phyloP scores from a whole-genome alignment of 2,797 vertebrate species.

The Knipowitschia caucasica region DNA sequence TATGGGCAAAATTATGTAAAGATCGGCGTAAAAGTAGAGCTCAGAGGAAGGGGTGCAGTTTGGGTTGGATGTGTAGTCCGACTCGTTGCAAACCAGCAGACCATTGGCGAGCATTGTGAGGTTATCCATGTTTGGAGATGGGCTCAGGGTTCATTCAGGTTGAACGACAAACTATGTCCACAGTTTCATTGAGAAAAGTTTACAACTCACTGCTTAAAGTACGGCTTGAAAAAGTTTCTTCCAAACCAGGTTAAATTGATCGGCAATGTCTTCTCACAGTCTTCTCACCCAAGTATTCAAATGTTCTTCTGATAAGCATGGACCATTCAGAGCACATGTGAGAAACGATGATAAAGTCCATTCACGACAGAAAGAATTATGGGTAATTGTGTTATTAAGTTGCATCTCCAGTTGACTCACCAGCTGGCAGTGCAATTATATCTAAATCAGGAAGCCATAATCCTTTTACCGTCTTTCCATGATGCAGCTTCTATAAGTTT shows the following conservation, averaged over 20 bases:
- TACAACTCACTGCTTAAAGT: too few species aligned
- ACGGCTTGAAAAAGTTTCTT: too few species aligned
- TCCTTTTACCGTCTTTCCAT: constrained; percentile 4
- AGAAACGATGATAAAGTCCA: not conserved
- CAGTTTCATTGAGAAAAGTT: too few species aligned
- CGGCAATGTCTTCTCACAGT: too few species aligned
- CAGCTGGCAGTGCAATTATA: not conserved
- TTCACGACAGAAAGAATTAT: constrained; percentile 1
- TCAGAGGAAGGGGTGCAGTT: constrained; percentile 55
- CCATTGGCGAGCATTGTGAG: constrained; percentile 2
- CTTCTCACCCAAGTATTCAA: too few species aligned
- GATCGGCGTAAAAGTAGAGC: constrained; percentile 61
- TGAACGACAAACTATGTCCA: not conserved
- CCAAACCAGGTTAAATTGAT: too few species aligned
- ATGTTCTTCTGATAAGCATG: not conserved
- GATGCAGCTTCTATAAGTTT: not conserved
- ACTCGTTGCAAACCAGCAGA: constrained; percentile 53
- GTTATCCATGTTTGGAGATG: constrained; percentile 72
- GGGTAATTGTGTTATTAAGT: constrained; percentile 1
- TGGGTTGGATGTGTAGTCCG: constrained; percentile 43
- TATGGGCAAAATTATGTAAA: constrained; percentile 77
- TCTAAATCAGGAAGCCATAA: not conserved
- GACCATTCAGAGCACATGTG: not conserved
- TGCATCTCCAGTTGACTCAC: not conserved
- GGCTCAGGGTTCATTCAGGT: too few species aligned